Percentiles rank a stretch among this genome's conserved stretches.
Conservation (phyloP, 2,113 vertebrate genomes). For the Vidua chalybeata region DNA sequence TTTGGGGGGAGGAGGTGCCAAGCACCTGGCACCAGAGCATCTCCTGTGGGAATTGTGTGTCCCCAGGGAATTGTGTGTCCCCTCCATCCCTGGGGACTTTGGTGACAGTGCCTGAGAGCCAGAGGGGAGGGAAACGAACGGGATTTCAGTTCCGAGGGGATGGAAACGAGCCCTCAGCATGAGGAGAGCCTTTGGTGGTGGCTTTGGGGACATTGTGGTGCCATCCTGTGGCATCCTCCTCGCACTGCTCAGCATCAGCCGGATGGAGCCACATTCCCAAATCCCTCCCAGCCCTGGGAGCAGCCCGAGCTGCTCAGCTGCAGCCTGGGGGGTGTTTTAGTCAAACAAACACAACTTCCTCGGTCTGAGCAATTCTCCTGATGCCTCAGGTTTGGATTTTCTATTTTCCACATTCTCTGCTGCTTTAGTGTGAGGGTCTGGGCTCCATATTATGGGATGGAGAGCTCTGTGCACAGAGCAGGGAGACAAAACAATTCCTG, state of each 20-base stretch:
- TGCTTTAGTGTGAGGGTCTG: not conserved
- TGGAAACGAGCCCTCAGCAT: not conserved
- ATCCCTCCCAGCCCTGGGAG: not conserved
- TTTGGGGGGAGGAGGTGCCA: not conserved
- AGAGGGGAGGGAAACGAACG: not conserved
- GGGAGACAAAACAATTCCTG: not conserved
- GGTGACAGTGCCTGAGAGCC: not conserved
- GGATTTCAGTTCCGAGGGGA: not conserved
- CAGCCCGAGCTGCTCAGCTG: not conserved
- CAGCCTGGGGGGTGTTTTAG: not conserved
- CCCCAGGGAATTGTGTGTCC: not conserved
- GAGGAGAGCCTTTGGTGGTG: slow-evolving; percentile 23
- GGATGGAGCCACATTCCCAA: not conserved
- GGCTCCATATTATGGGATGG: too few species aligned
- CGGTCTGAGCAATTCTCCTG: not conserved
- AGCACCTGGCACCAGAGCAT: not conserved
- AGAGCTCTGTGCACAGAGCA: not conserved
- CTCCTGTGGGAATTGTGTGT: not conserved
- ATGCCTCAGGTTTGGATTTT: not conserved
- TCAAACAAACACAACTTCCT: not conserved
- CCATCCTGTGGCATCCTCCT: slow-evolving; percentile 50
- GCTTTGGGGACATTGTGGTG: not conserved
- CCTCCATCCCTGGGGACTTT: not conserved
- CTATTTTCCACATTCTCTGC: not conserved
- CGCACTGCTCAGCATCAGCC: not conserved